Evolutionary conservation across 2,797 vertebrate genomes (phyloP).

Genomic region (Galagoides demidoff): DNA sequence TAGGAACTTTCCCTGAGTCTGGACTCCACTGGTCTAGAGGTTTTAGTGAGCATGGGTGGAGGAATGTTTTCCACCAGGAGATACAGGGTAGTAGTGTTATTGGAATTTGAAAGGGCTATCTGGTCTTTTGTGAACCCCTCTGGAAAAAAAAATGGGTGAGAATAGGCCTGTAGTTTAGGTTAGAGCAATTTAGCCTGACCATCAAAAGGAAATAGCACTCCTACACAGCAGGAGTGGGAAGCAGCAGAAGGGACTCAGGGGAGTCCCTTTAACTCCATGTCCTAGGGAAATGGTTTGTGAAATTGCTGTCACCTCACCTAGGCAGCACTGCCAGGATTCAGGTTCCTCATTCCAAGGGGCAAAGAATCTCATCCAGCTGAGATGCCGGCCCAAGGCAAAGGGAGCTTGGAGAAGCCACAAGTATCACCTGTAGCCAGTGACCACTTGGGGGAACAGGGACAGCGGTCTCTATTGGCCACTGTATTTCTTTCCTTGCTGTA

Average conservation of each 20-base stretch:
- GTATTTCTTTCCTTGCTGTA: background rate
- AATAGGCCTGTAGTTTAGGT: background rate
- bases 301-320: background rate
- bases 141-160: background rate
- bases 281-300: background rate
- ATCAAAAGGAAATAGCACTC: background rate
- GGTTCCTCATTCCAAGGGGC: background rate
- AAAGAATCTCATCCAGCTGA: background rate
- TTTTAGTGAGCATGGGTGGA: background rate
- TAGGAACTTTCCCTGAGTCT: background rate
- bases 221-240: background rate
- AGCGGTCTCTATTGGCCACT: background rate
- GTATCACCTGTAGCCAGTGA: background rate
- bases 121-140: background rate
- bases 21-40: background rate
- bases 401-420: background rate
- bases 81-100: background rate
- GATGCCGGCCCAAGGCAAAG: background rate
- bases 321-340: background rate
- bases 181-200: background rate
- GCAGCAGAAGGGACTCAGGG: background rate
- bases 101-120: background rate
- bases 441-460: background rate
- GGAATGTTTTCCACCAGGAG: background rate
- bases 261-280: background rate